Conservation (phyloP, 2,888 invertebrate species). For the Pyralis farinalis region DNA sequence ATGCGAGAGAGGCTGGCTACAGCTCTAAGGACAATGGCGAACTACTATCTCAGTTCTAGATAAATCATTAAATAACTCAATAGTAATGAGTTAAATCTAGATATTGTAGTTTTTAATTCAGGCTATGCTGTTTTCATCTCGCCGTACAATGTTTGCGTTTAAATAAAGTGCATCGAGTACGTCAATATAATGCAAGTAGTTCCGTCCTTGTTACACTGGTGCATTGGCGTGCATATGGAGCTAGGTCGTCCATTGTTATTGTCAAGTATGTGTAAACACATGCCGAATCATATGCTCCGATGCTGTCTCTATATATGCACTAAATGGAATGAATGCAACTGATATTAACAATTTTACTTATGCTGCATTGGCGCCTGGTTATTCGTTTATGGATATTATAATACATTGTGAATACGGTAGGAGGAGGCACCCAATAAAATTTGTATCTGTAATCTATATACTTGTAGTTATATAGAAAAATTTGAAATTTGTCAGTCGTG, state of each 20-base stretch:
- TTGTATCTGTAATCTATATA: too few species aligned
- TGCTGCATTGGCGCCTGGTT: too few species aligned
- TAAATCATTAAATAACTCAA: neutral
- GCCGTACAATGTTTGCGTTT: neutral
- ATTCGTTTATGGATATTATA: too few species aligned
- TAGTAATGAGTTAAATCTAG: neutral
- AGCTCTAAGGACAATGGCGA: too few species aligned
- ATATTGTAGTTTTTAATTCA: neutral
- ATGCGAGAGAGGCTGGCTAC: too few species aligned
- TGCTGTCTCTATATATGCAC: conserved; percentile 25
- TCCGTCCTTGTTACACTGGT: conserved; percentile 5
- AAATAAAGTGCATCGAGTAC: conserved; percentile 2
- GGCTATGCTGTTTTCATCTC: neutral
- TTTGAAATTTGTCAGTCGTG: too few species aligned
- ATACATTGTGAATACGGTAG: too few species aligned
- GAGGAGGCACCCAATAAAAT: too few species aligned
- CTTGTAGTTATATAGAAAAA: too few species aligned
- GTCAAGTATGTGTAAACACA: conserved; percentile 59
- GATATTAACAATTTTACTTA: too few species aligned
- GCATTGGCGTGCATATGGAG: conserved; percentile 1
- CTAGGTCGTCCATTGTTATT: conserved; percentile 42
- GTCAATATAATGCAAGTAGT: conserved; percentile 1
- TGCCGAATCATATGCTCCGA: conserved; percentile 40
- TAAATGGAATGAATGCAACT: too few species aligned
- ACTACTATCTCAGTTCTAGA: too few species aligned